Base-by-base conservation (phyloP, 2,888 invertebrate genomes). In the Chromoteleia sp. region DNA sequence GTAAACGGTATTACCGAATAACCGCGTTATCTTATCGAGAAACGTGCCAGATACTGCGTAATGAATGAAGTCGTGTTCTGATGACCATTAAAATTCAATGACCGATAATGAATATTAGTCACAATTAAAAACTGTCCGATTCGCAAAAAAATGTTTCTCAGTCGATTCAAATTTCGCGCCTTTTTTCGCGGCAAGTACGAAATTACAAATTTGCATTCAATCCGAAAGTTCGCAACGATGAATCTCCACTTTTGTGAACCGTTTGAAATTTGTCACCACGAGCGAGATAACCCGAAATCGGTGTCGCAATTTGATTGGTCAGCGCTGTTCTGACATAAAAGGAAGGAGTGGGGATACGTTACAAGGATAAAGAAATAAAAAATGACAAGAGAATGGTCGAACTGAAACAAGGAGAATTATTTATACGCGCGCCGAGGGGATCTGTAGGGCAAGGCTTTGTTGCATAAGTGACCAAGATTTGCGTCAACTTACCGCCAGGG, bases 401-500 rank as follows among this genome's bases (percentile, higher is more conserved):
- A 25, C 6, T 25, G 25, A 25, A 6, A 14, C 25, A 25, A 10
- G 6, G 5, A 48, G 21, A 17, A 6, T 19, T n/a, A n/a, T n/a
- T n/a, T n/a, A n/a, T n/a, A n/a, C n/a, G n/a, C n/a, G n/a, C n/a
- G n/a, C n/a, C n/a, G n/a, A 15, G 1, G 30, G 29, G 21, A 25
- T 30, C 12, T 7, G 15, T 15, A 52, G 29, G 52, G 30, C 14
- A 52, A 52, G 54, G n/a, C n/a, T n/a, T n/a, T n/a, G 33, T 25
- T 39, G n/a, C 39, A 6, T 4, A 10, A 14, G 6, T 1, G 7
- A 43, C 36, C 6, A 14, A 7, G 6, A 58, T 21, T 74, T 74
- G 45, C 58, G 21, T 33, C 12, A 61, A 68, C 76, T 70, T 63
- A 80, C 80, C 74, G 80, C 76, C 6, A 80, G 63, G 50, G 97